Base-by-base conservation (phyloP, 2,888 invertebrate genomes). In the Terebella lapidaria region DNA sequence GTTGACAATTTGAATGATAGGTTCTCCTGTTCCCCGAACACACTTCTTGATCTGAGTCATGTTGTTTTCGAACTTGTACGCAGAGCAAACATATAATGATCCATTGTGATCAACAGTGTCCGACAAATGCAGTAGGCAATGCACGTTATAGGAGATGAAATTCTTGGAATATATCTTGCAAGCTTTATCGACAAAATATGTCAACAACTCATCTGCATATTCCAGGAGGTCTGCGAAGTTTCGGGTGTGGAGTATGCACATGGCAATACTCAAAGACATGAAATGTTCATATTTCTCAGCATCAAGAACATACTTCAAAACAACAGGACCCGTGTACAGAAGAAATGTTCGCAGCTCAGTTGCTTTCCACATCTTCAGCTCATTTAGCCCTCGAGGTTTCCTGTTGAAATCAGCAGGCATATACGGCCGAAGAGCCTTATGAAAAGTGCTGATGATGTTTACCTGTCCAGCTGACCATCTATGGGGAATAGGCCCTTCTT, bases 351-450 rank as follows among this genome's bases (percentile, higher is more conserved):
- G 24, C 10, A 53, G 26, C 20, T 53, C 53, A 15, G 53, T 53
- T 25, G 53, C 53, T 53, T 53, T 53, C 53, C 53, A 53, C 53
- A 53, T 53, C 5, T 53, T 15, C 10, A 53, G 4, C 10, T 53
- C 22, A 15, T 53, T 27, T 10, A 53, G 53, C 10, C 27, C 15
- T 53, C 53, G 22, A 25, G 53, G 53, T 27, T 53, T 53, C 20
- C 53, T 53, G 27, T 53, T 53, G 20, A 53, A 53, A 25, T 15
- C 53, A 5, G 53, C 22, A 25, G 53, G 53, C 53, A 53, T 25
- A 26, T 25, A 53, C 5, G 5, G 22, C 20, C 20, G 10, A 5
- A 49, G 15, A 5, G 18, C 10, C 49, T 18, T 18, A 20, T 18
- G 10, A 49, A 18, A 49, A 10, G 5, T 20, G 26, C 53, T 53